phyloP scores from a whole-genome alignment of 2,797 vertebrate genomes.

The Apodemus agrarius region DNA sequence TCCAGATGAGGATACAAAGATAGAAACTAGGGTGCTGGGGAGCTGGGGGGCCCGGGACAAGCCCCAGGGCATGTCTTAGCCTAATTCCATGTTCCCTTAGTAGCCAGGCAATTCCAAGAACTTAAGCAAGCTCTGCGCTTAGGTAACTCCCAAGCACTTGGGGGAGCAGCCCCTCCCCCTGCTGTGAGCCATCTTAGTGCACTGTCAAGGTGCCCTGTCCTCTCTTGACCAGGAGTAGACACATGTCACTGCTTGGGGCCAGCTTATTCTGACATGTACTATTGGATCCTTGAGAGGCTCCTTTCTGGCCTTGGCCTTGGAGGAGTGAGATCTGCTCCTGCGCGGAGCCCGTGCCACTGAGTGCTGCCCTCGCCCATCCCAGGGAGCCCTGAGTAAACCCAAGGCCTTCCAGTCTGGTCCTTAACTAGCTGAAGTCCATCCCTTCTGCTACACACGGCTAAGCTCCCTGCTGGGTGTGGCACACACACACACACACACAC shows the following conservation, averaged over 20 bases:
- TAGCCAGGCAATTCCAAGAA: background rate
- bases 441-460: background rate
- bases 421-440: background rate
- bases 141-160: background rate
- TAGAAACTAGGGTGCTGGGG: background rate
- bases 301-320: background rate
- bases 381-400: background rate
- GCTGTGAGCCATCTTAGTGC: background rate
- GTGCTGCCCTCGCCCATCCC: background rate
- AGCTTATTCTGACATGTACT: background rate
- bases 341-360: background rate
- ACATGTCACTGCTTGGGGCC: background rate
- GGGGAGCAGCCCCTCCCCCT: background rate
- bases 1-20: conserved; percentile 27
- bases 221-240: background rate
- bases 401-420: background rate
- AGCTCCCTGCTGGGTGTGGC: background rate
- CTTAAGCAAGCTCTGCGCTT: background rate
- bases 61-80: background rate
- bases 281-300: background rate
- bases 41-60: background rate
- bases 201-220: background rate
- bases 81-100: background rate
- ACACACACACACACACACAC: background rate
- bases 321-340: background rate